Base-by-base conservation (phyloP, 92 coral and sea anemone genomes). In the Phymanthus crucifer region DNA sequence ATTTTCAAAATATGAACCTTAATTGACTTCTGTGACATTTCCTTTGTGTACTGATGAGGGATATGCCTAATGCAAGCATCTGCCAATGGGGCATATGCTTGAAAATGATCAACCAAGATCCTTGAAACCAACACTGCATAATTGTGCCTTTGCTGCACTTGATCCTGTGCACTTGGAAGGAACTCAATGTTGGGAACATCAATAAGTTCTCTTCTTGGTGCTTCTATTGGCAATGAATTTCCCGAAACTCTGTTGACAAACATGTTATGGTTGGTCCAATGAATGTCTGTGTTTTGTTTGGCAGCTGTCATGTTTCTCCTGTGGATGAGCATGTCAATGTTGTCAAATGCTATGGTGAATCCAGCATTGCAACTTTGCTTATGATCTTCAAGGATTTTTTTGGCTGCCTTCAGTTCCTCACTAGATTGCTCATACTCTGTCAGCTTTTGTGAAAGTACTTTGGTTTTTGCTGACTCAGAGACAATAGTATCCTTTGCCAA, bases 251-350 rank as follows among this genome's bases (percentile, higher is more conserved):
- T 80, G 66, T 87, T 90, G 56, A 78, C 78, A 6, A 90, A 56
- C 86, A 80, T 80, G 8, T 76, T 70, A 52, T 90, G 94, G 68
- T 90, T 90, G 12, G 87, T 91, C 94, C 94, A 90, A 67, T 90
- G 91, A 54, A 70, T 47, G 56, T 90, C 94, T 8, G 32, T 24
- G 40, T 87, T 90, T 64, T 90, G 90, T n/a, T 72, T 79, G 29
- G 74, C 72, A 76, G 79, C 61, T 16, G 85, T 79, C 80, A 85
- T 85, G 75, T 85, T 74, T 82, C 31, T 85, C 33, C 68, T 21
- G 16, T 61, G 40, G 10, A 84, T 78, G 14, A 78, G 65, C 47
- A 68, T 8, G 45, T 66, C 90, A 86, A 58, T 57, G 88, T 86
- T 81, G 71, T 89, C 82, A 71, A 64, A 40, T 76, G 83, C 40